Conservation (phyloP, 2,888 invertebrate species). For the Ophion ellenae region DNA sequence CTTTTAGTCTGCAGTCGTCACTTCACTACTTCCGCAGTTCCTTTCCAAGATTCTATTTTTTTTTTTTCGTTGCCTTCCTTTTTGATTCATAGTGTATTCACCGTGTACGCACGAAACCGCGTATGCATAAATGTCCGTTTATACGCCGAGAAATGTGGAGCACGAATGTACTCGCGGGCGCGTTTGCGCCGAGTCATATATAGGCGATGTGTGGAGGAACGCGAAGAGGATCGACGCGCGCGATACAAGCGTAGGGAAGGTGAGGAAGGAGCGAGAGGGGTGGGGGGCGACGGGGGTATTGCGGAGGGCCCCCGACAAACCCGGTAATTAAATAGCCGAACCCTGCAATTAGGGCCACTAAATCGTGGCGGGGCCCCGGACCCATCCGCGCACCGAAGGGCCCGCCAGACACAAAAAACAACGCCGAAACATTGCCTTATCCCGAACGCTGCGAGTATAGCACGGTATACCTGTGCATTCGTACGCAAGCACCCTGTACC, state of each 20-base stretch:
- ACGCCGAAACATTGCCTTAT: slow-evolving; percentile 81
- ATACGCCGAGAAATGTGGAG: slow-evolving; percentile 42
- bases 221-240: slow-evolving; percentile 65
- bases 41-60: no score
- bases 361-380: slow-evolving; percentile 89
- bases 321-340: slow-evolving; percentile 92
- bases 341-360: slow-evolving; percentile 94
- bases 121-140: slow-evolving; percentile 5
- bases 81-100: no score
- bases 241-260: slow-evolving; percentile 53
- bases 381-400: slow-evolving; percentile 83
- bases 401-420: slow-evolving; percentile 84
- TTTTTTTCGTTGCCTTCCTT: no score
- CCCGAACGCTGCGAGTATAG: slow-evolving; percentile 64
- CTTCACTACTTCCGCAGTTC: no score
- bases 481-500: slow-evolving; percentile 22
- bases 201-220: slow-evolving; percentile 55
- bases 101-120: no score
- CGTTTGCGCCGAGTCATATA: slow-evolving; percentile 46
- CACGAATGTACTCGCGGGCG: slow-evolving; percentile 57
- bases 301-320: slow-evolving; percentile 82
- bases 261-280: slow-evolving; percentile 71
- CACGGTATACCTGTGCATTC: slow-evolving; percentile 47
- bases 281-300: slow-evolving; percentile 70
- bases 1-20: no score